Evolutionary conservation across 1,140 invertebrate genomes (phyloP).

Genomic region (Trichonephila clavata): DNA sequence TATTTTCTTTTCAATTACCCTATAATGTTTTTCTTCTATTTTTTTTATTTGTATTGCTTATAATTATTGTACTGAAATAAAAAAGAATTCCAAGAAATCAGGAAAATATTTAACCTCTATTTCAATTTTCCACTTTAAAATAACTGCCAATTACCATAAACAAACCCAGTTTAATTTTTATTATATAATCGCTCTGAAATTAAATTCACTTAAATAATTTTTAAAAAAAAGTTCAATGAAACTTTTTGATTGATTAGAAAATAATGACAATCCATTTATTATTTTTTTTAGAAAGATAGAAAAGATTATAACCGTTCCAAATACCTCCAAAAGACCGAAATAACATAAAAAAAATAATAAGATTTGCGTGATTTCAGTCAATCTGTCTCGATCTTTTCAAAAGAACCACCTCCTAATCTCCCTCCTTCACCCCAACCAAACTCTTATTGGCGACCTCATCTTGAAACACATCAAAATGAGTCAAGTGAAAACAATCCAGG

Average conservation of each 20-base stretch:
- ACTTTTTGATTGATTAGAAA: constrained; percentile 41
- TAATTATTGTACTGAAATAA: no score
- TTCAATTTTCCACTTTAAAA: no score
- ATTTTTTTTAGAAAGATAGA: background rate
- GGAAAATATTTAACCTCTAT: no score
- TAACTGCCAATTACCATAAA: no score
- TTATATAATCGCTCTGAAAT: background rate
- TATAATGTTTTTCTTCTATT: no score
- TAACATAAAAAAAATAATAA: constrained; percentile 1
- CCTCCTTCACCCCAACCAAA: background rate
- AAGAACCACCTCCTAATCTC: background rate
- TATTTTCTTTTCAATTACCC: no score
- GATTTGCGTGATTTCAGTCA: constrained; percentile 9
- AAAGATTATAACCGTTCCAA: background rate
- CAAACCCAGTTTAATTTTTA: background rate
- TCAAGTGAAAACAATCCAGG: constrained; percentile 66
- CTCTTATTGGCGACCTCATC: constrained; percentile 17
- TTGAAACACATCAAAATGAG: constrained; percentile 39
- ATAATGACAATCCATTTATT: background rate
- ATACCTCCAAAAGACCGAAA: background rate
- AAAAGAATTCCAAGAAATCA: no score
- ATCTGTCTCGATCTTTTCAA: constrained; percentile 21
- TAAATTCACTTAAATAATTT: background rate
- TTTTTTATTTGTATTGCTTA: no score
- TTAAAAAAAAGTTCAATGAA: background rate